Conservation (phyloP, 2,113 vertebrate species). For the Microtus ochrogaster region DNA sequence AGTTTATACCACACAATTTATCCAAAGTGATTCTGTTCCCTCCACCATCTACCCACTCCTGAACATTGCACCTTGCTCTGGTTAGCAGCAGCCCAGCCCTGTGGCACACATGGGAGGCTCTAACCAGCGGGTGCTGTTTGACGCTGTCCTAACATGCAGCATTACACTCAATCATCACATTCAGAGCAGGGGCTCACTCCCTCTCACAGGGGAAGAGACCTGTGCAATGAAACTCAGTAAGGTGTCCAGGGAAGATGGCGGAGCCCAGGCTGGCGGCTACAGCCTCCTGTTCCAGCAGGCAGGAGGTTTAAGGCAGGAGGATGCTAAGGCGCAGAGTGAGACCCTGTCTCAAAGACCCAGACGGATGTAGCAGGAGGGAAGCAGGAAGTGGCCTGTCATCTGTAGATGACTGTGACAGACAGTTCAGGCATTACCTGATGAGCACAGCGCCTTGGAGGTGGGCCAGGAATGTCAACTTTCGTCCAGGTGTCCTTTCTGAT, state of each 20-base stretch:
- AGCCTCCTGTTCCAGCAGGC: neutral
- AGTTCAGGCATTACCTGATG: slow-evolving; percentile 90
- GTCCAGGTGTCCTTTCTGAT: slow-evolving; percentile 95
- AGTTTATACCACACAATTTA: accelerated
- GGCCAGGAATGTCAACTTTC: slow-evolving; percentile 92
- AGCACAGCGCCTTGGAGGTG: slow-evolving; percentile 94
- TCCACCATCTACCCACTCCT: neutral
- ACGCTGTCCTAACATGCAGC: too few species aligned
- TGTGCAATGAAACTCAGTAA: neutral
- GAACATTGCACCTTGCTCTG: accelerated
- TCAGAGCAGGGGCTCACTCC: neutral
- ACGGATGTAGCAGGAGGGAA: neutral
- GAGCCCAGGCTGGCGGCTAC: neutral
- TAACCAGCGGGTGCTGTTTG: accelerated
- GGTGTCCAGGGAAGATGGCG: neutral
- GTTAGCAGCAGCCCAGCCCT: neutral
- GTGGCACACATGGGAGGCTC: neutral
- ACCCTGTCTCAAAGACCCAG: neutral
- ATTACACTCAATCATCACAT: neutral
- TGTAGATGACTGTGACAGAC: neutral
- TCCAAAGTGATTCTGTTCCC: neutral
- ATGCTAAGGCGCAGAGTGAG: neutral
- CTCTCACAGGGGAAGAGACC: neutral
- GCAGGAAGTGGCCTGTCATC: neutral
- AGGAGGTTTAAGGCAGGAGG: neutral